Percentiles rank a stretch among this genome's conserved stretches.
Evolutionary conservation across 2,888 invertebrate species (phyloP).

Genomic region (Branchipolynoe longqiensis): DNA sequence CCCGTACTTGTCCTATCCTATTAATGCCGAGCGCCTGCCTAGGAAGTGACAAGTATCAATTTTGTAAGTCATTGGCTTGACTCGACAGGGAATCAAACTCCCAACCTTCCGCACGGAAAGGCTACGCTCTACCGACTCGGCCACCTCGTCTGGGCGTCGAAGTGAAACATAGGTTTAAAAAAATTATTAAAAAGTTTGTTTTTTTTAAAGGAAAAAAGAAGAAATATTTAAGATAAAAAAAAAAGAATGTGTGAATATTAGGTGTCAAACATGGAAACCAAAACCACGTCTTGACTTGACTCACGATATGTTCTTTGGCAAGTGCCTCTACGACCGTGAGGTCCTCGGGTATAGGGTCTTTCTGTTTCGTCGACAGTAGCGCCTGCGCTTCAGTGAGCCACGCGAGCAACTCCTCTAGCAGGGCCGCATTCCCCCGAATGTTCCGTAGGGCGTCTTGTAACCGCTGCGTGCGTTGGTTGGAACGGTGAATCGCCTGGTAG

Average conservation of each 20-base stretch:
- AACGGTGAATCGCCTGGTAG: constrained; percentile 55
- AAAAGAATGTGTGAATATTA: no score
- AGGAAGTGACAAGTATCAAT: no score
- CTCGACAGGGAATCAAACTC: no score
- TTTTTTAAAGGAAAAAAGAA: neutral
- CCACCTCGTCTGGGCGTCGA: no score
- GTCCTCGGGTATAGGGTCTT: constrained; percentile 80
- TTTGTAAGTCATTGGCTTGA: no score
- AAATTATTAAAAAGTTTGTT: neutral
- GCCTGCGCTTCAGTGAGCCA: constrained; percentile 81
- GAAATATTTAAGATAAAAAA: neutral
- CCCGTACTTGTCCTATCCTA: no score
- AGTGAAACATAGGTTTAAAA: neutral
- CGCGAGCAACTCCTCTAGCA: constrained; percentile 79
- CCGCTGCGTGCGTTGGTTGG: constrained; percentile 74
- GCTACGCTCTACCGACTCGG: no score
- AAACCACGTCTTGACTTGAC: neutral
- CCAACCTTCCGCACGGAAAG: no score
- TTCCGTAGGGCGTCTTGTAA: constrained; percentile 78
- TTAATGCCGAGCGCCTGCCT: no score
- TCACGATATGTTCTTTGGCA: constrained; percentile 79
- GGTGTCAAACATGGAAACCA: no score
- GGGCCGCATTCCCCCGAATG: constrained; percentile 79
- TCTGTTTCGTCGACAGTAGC: constrained; percentile 77
- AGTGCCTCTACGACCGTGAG: constrained; percentile 79